These are phyloP conservation scores for Danio albolineatus DNA, from an alignment of 2,797 vertebrate genomes.

Conservation along the genomic window DNA sequence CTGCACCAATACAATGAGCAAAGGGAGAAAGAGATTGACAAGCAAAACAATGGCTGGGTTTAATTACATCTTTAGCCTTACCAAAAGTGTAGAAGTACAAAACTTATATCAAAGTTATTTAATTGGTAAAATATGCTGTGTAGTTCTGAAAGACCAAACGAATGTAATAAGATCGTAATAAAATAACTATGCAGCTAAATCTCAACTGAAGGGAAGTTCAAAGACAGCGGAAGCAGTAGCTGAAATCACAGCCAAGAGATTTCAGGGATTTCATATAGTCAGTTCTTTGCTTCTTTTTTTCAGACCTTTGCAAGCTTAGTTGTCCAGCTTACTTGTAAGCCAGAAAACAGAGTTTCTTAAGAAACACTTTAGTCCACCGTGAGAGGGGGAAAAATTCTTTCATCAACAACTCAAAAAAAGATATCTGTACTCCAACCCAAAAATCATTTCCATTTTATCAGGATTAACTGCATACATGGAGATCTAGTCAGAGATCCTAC, in stretches of 20 bases:
- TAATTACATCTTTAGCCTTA: background rate
- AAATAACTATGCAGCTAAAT: background rate
- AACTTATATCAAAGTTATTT: background rate
- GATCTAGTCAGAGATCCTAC: background rate
- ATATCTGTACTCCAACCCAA: background rate
- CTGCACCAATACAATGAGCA: background rate
- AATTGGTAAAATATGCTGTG: background rate
- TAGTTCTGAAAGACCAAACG: background rate
- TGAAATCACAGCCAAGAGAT: constrained; percentile 11
- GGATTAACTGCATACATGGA: background rate
- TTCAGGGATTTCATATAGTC: background rate
- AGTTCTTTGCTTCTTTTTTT: background rate
- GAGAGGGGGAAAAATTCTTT: background rate
- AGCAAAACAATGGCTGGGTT: background rate
- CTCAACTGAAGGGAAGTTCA: background rate
- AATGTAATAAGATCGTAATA: constrained; percentile 1
- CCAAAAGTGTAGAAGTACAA: background rate
- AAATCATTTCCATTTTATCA: background rate
- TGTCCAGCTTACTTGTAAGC: background rate
- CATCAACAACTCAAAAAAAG: background rate
- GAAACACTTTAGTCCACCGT: background rate
- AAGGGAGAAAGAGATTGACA: background rate
- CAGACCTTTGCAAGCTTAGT: background rate
- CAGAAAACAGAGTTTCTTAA: background rate
- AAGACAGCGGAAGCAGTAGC: background rate